A percentile compares a stretch with the other conserved stretches of the same genome.
phyloP scores from a whole-genome alignment of 1,140 invertebrate species.

The Drosophila santomea region DNA sequence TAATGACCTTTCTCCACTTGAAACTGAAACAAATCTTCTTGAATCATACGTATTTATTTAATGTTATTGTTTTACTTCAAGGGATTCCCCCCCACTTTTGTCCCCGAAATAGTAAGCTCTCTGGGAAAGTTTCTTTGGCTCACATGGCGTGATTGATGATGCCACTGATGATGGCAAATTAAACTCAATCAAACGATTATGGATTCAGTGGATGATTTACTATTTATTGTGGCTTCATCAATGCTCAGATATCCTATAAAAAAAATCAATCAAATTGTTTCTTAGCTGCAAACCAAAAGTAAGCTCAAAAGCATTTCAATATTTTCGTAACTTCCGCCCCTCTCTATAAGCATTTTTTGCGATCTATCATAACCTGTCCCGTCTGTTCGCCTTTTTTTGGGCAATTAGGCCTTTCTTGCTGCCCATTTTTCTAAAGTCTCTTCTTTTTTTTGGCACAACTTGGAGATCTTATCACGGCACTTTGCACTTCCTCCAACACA shows the following conservation, averaged over 20 bases:
- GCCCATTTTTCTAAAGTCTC: constrained; percentile 39
- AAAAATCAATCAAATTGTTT: constrained; percentile 11
- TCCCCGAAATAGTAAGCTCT: constrained; percentile 4
- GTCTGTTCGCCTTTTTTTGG: constrained; percentile 5
- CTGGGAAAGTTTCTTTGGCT: constrained; percentile 31
- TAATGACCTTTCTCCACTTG: background rate
- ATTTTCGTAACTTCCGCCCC: constrained; percentile 27
- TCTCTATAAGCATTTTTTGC: constrained; percentile 14
- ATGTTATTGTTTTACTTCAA: constrained; percentile 13
- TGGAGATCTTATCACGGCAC: constrained; percentile 54
- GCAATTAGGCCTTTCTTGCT: constrained; percentile 51
- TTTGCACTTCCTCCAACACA: constrained; percentile 64
- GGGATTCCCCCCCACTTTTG: constrained; percentile 32
- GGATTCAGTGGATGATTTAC: constrained; percentile 32
- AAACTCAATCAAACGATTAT: constrained; percentile 45
- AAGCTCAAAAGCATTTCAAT: constrained; percentile 8
- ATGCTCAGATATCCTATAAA: background rate
- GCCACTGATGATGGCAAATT: constrained; percentile 35
- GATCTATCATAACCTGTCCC: constrained; percentile 49
- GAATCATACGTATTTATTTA: constrained; percentile 1
- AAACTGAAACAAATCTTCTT: background rate
- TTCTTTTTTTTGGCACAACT: constrained; percentile 42
- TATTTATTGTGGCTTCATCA: constrained; percentile 34
- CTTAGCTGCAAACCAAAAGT: constrained; percentile 4
- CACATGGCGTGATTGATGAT: constrained; percentile 44